Base-by-base conservation (phyloP, 2,797 vertebrate species). In the Brachyalestes nurse region DNA sequence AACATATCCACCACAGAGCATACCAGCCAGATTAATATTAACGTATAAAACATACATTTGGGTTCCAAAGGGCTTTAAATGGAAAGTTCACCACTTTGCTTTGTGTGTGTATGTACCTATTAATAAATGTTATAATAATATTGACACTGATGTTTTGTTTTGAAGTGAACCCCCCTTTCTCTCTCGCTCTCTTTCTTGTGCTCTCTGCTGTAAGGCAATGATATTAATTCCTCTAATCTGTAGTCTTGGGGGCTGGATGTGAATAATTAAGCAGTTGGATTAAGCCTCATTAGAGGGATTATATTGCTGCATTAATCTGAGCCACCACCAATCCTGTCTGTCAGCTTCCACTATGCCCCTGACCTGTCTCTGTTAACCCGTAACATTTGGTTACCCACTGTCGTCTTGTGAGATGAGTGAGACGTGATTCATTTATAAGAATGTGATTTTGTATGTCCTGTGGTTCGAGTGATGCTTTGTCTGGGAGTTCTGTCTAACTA, bases 171-270 rank as follows among this genome's bases (percentile, higher is more conserved):
- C 21, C 16, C 17, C 53, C 19, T 69, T 16, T 55, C 13, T 23
- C 40, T 51, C 49, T 72, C 28, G 28, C 49, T 28, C 16, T 17
- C 47, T 51, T 47, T 34, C 47, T 53, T 23, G 28, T 7, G 13
- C 17, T 74, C 40, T 69, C 4, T 57, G 70, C 77, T 79, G 62
- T 78, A 75, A 77, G 77, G 74, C 66, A 77, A 49, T 76, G 73
- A 75, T 83, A 81, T 83, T 81, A 91, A 90, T 81, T 89, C 82
- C 55, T 28, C 83, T 91, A 88, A 90, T 91, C 90, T 86, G 70
- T 86, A 86, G 83, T 87, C 89, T 85, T 45, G 79, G 78, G 86
- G 87, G 83, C 84, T 71, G 82, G 57, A 38, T 79, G 86, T 38
- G 45, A 86, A 84, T 92, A 88, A 91, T 91, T 89, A 87, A 74